Evolutionary conservation across 2,113 vertebrate species (phyloP), one percentile per base, ranked within the genome.

Genomic region (Eretmodus cyanostictus): DNA sequence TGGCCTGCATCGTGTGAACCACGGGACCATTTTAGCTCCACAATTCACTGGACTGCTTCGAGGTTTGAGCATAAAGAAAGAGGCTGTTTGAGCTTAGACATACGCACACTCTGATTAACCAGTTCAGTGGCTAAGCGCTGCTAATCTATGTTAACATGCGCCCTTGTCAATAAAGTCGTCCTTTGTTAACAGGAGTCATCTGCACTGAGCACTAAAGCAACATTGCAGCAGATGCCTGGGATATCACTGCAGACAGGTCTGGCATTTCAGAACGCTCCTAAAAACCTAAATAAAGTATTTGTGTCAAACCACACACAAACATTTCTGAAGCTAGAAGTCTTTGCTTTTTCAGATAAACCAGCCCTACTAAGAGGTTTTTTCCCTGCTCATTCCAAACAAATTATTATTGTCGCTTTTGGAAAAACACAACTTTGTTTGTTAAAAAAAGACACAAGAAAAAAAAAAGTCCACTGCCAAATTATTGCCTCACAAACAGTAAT

Each of bases 61-160:
- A 42, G 57, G 80, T 83, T 88, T 61, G 31, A 55, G 76, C 76
- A 80, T 68, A 83, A 78, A 88, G 84, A 66, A 47, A 57, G 55
- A 81, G 68, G 59, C 29, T 34, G 51, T 68, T 86, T 86, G 84
- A 89, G 66, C 73, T 87, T 34, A 73, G 59, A 83, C 81, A 53
- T 83, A 82, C 78, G 36, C 51, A 80, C 78, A 22, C 66, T 86
- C 54, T 54, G 87, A 87, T 79, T 89, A 84, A 87, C 49, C 85
- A 90, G 93, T 63, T 89, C 85, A 92, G 49, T 57, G 86, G 81
- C 90, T 42, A 17, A 13, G 57, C 24, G 6, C 76, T 80, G 81
- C 79, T 92, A 85, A 93, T 87, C 87, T 80, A 80, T 88, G 89
- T 81, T 88, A 91, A 82, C 85, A 82, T 40, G 86, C 42, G 54